Evolutionary conservation across 1,140 invertebrate species (phyloP).

Genomic region (Danaus plexippus): DNA sequence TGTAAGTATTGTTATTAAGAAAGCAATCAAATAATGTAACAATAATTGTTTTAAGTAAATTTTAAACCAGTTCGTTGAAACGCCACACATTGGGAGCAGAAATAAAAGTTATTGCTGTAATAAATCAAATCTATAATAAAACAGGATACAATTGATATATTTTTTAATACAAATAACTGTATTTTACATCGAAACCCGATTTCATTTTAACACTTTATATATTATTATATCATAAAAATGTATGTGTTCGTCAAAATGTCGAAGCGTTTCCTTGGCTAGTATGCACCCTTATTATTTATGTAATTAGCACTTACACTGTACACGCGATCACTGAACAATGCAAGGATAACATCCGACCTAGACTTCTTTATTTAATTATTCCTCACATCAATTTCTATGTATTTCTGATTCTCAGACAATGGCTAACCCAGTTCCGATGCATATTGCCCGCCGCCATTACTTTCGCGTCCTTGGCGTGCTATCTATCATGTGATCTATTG

Average conservation of each 20-base stretch:
- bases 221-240: conserved; percentile 17
- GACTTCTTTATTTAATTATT: conserved; percentile 63
- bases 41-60: conserved; percentile 33
- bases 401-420: conserved; percentile 46
- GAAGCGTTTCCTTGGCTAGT: conserved; percentile 19
- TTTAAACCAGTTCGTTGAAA: conserved; percentile 27
- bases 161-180: too few relatives aligned
- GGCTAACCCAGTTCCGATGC: conserved; percentile 48
- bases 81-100: conserved; percentile 15
- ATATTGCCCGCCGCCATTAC: conserved; percentile 42
- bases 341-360: conserved; percentile 65
- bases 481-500: conserved; percentile 71
- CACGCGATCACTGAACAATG: conserved; percentile 69
- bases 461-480: conserved; percentile 66
- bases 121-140: too few relatives aligned
- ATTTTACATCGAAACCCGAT: too few relatives aligned
- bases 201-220: neutral
- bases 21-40: conserved; percentile 26
- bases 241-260: conserved; percentile 17
- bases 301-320: conserved; percentile 64
- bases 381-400: conserved; percentile 47
- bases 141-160: too few relatives aligned
- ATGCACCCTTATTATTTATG: conserved; percentile 64
- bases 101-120: conserved; percentile 19
- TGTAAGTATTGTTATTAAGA: conserved; percentile 32